Percentiles rank a stretch among this genome's conserved stretches.
Evolutionary conservation across 2,113 vertebrate genomes (phyloP).

Genomic region (Agelaius phoeniceus): DNA sequence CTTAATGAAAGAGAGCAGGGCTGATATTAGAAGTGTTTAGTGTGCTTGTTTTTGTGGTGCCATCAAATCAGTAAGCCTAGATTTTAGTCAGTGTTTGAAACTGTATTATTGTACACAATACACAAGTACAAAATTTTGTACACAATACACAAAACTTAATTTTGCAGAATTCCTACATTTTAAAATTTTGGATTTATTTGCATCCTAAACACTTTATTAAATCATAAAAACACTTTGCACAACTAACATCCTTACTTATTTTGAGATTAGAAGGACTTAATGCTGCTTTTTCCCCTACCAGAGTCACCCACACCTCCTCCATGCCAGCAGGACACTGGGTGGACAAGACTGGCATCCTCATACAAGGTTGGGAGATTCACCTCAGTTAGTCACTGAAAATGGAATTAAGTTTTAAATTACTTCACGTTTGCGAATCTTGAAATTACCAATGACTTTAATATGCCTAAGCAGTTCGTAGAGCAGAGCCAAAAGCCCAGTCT

Average conservation of each 20-base stretch:
- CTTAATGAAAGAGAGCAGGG: not conserved
- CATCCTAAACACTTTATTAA: not conserved
- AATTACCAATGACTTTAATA: not conserved
- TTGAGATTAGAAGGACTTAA: not conserved
- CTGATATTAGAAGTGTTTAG: not conserved
- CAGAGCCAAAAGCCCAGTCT: not conserved
- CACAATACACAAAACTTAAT: not conserved
- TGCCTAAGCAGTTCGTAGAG: not conserved
- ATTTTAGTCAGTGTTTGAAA: not conserved
- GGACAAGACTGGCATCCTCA: not conserved
- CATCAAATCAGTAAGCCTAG: not conserved
- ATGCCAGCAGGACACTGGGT: not conserved
- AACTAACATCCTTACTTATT: not conserved
- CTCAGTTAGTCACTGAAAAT: not conserved
- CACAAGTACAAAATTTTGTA: not conserved
- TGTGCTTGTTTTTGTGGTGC: not conserved
- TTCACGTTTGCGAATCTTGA: not conserved
- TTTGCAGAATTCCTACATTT: not conserved
- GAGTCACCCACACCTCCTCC: accelerated
- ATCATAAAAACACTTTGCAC: not conserved
- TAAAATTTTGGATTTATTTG: not conserved
- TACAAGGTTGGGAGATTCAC: not conserved
- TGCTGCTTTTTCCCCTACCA: not conserved
- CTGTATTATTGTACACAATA: not conserved
- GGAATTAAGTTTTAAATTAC: not conserved